Evolutionary conservation across 35 echinoderm and acorn worm genomes (phyloP).

Genomic region (Strongylocentrotus purpuratus): DNA sequence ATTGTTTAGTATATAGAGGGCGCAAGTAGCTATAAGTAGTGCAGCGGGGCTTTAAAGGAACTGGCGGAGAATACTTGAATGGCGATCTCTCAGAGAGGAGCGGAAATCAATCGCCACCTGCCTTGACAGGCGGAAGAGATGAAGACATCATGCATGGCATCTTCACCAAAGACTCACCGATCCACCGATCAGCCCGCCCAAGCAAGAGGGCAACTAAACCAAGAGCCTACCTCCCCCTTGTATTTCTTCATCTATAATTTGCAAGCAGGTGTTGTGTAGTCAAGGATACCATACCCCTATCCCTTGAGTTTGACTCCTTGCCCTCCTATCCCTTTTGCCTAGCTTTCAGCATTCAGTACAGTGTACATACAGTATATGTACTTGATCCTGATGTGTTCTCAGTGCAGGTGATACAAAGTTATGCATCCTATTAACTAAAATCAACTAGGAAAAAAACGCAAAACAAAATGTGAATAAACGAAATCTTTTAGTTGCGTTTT

Average conservation of each 20-base stretch:
- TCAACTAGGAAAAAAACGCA: too few relatives aligned
- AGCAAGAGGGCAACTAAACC: not conserved
- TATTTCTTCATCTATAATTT: slow-evolving; percentile 5
- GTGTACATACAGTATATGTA: too few relatives aligned
- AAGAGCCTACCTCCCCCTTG: not conserved
- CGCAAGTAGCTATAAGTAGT: too few relatives aligned
- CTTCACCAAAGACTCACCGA: not conserved
- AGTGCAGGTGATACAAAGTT: not conserved
- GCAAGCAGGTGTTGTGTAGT: not conserved
- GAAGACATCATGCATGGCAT: not conserved
- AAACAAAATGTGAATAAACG: too few relatives aligned
- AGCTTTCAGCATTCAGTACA: not conserved
- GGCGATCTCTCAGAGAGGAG: not conserved
- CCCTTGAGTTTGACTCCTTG: not conserved
- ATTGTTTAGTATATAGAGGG: too few relatives aligned
- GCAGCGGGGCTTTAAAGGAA: too few relatives aligned
- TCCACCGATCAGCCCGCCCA: not conserved
- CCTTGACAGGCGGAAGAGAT: not conserved
- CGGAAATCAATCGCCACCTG: not conserved
- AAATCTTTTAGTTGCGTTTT: too few relatives aligned
- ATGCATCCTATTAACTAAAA: too few relatives aligned
- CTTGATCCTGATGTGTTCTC: not conserved
- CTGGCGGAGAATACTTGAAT: not conserved
- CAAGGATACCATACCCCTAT: not conserved
- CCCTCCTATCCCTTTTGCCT: not conserved